These are phyloP conservation scores for Apomyelois bistriatella DNA, from an alignment of 2,888 invertebrate genomes.

Conservation along the genomic window DNA sequence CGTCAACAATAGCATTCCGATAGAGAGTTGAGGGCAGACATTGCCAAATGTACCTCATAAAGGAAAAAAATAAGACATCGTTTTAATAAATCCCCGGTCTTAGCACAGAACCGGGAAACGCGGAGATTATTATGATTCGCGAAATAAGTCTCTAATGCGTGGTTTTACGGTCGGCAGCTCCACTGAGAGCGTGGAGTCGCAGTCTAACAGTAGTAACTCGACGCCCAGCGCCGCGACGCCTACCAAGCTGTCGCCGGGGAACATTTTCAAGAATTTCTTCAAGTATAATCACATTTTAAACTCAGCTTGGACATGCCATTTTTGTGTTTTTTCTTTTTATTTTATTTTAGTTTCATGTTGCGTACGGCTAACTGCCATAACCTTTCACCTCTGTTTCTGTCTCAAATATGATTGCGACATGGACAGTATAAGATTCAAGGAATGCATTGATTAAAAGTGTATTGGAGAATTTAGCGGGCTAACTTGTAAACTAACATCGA, in stretches of 20 bases:
- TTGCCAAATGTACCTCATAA: no score
- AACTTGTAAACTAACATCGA: no score
- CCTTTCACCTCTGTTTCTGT: neutral
- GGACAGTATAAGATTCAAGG: no score
- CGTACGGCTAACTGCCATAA: neutral
- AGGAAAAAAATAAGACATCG: no score
- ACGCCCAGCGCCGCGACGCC: constrained; percentile 75
- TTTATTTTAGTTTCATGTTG: neutral
- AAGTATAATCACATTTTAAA: constrained; percentile 83
- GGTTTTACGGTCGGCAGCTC: constrained; percentile 33
- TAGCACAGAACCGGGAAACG: no score
- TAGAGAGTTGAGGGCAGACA: no score
- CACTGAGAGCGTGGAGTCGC: constrained; percentile 67
- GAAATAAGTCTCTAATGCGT: neutral
- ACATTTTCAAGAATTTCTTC: constrained; percentile 98
- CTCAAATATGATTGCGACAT: no score
- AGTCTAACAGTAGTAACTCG: constrained; percentile 70
- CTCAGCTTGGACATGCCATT: constrained; percentile 42
- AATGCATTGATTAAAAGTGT: no score
- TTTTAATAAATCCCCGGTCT: no score
- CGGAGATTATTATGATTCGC: no score
- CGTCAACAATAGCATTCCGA: no score
- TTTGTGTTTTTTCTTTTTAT: neutral
- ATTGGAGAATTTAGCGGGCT: no score
- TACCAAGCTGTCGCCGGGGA: constrained; percentile 90